Percentiles rank a stretch among this genome's conserved stretches.
These are phyloP conservation scores for Trichopoda pennipes DNA, from an alignment of 2,888 invertebrate genomes.

Conservation along the genomic window DNA sequence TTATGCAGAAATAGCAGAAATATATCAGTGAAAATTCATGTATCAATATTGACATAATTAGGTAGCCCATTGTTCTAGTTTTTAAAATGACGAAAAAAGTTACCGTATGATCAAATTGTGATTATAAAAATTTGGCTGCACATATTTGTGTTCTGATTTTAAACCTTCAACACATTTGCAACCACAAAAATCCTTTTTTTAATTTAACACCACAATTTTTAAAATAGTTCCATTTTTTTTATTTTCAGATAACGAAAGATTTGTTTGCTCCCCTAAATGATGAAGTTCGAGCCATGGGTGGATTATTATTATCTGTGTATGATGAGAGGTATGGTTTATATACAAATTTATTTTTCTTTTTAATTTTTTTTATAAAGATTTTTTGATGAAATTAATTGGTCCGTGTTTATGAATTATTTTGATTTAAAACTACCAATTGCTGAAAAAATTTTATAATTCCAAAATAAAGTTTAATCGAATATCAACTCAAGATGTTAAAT, in stretches of 20 bases:
- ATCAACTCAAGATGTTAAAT: too few species aligned
- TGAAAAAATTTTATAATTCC: conserved; percentile 50
- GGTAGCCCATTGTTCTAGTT: too few species aligned
- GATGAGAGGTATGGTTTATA: background rate
- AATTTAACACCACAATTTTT: background rate
- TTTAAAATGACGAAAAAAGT: conserved; percentile 67
- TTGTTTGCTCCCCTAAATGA: too few species aligned
- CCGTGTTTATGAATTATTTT: conserved; percentile 76
- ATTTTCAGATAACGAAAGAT: background rate
- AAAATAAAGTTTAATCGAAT: too few species aligned
- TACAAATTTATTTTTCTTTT: conserved; percentile 25
- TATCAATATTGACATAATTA: too few species aligned
- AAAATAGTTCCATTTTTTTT: too few species aligned
- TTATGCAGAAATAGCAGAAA: too few species aligned
- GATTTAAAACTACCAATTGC: conserved; percentile 72
- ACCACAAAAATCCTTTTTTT: background rate
- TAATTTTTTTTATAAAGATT: conserved; percentile 47
- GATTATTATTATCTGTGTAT: too few species aligned
- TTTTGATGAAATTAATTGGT: conserved; percentile 72
- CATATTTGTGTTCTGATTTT: background rate
- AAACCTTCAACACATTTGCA: background rate
- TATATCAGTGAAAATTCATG: too few species aligned
- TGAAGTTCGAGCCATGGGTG: too few species aligned
- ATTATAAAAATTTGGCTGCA: background rate
- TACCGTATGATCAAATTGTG: conserved; percentile 67